phyloP scores from a whole-genome alignment of 2,797 vertebrate genomes.

The Tangara arthus region DNA sequence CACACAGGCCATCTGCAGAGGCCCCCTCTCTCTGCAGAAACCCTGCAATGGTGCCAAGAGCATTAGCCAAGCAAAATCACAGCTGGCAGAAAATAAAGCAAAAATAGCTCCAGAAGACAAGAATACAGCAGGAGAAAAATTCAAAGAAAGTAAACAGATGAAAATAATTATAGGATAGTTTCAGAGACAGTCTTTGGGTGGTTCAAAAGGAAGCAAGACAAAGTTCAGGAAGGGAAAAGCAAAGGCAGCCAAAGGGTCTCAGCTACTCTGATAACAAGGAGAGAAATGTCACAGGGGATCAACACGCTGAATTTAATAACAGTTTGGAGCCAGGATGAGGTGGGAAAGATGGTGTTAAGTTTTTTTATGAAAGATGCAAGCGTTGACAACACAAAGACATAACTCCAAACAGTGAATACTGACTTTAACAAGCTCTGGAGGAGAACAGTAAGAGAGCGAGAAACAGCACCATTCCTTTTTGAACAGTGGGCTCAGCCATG shows the following conservation, averaged over 20 bases:
- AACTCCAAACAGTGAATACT: not conserved
- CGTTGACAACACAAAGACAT: not conserved
- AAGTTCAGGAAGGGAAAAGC: not conserved
- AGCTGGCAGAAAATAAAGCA: not conserved
- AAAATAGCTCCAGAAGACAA: not conserved
- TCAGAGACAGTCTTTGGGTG: not conserved
- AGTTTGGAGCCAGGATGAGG: not conserved
- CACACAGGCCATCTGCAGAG: not conserved
- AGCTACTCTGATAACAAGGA: not conserved
- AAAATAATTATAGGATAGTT: constrained; percentile 1
- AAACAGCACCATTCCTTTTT: rapidly evolving
- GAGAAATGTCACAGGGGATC: not conserved
- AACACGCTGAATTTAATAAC: not conserved
- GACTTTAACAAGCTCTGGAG: not conserved
- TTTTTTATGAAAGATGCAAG: not conserved
- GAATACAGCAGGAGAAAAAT: not conserved
- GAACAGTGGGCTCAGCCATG: rapidly evolving
- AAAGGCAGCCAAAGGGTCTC: not conserved
- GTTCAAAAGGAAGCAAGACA: not conserved
- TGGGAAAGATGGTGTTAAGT: not conserved
- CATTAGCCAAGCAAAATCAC: not conserved
- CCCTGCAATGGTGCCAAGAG: not conserved
- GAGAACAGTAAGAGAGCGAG: not conserved
- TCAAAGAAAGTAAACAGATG: not conserved
- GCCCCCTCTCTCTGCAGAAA: not conserved